Evolutionary conservation across 2,113 vertebrate genomes (phyloP).

Genomic region (Pygathrix nemaeus): DNA sequence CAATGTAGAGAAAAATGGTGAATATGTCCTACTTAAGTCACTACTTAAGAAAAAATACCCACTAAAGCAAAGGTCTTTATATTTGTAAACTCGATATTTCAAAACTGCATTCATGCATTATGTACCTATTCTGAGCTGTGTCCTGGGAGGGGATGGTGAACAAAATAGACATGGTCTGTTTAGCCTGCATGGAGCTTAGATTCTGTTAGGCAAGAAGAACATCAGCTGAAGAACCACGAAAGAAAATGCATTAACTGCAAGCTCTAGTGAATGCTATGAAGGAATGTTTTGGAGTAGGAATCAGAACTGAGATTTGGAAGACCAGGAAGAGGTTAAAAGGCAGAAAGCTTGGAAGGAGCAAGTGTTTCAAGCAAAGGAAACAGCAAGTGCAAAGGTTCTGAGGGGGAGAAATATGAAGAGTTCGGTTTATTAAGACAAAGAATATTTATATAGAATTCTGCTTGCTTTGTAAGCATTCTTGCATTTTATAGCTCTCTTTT

Average conservation of each 20-base stretch:
- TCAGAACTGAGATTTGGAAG: background rate
- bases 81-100: background rate
- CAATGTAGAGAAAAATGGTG: background rate
- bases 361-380: background rate
- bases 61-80: background rate
- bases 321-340: background rate
- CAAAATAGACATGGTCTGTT: background rate
- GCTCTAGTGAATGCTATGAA: background rate
- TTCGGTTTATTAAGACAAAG: background rate
- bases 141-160: background rate
- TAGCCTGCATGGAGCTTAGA: background rate
- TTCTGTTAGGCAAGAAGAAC: background rate
- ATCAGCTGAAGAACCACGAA: background rate
- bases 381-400: background rate
- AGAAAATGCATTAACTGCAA: background rate
- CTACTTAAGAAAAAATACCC: background rate
- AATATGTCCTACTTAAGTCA: background rate
- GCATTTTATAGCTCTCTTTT: constrained; percentile 17
- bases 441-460: background rate
- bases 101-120: background rate
- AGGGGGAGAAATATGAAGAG: background rate
- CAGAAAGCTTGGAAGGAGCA: background rate
- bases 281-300: background rate
- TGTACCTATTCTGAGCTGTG: background rate
- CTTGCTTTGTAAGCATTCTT: constrained; percentile 28